Evolutionary conservation across 1,140 invertebrate species (phyloP).

Genomic region (Drosophila bifasciata): DNA sequence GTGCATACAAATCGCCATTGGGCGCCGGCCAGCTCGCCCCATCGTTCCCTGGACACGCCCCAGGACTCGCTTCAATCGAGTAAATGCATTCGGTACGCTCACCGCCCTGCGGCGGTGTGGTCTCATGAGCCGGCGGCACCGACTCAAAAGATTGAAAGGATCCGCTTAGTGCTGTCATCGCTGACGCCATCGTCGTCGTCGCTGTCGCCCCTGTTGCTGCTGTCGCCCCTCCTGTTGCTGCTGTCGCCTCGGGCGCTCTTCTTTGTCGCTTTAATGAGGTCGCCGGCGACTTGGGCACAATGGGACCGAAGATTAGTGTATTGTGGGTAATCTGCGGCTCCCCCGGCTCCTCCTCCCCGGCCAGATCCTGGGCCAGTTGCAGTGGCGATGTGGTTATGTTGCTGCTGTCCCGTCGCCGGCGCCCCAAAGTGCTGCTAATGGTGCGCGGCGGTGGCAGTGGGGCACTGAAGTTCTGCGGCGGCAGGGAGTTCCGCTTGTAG

Average conservation of each 20-base stretch:
- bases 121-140: slow-evolving; percentile 66
- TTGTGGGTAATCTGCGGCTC: slow-evolving; percentile 85
- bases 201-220: neutral
- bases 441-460: slow-evolving; percentile 85
- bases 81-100: slow-evolving; percentile 74
- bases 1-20: slow-evolving; percentile 71
- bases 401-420: slow-evolving; percentile 71
- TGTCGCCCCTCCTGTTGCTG: neutral
- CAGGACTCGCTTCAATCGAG: slow-evolving; percentile 52
- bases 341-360: slow-evolving; percentile 66
- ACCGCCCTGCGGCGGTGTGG: slow-evolving; percentile 63
- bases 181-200: neutral
- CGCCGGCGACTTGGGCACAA: slow-evolving; percentile 83
- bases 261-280: slow-evolving; percentile 50
- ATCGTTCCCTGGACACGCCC: slow-evolving; percentile 10
- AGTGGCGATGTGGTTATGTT: slow-evolving; percentile 84
- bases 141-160: slow-evolving; percentile 76
- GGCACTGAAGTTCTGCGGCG: slow-evolving; percentile 83
- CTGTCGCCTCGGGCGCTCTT: neutral
- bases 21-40: slow-evolving; percentile 53
- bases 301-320: slow-evolving; percentile 85
- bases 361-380: slow-evolving; percentile 83
- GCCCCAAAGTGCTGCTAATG: slow-evolving; percentile 85
- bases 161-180: slow-evolving; percentile 49
- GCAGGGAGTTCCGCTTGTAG: slow-evolving; percentile 71